phyloP scores from a whole-genome alignment of 2,888 invertebrate species.

The Parnassius apollo region DNA sequence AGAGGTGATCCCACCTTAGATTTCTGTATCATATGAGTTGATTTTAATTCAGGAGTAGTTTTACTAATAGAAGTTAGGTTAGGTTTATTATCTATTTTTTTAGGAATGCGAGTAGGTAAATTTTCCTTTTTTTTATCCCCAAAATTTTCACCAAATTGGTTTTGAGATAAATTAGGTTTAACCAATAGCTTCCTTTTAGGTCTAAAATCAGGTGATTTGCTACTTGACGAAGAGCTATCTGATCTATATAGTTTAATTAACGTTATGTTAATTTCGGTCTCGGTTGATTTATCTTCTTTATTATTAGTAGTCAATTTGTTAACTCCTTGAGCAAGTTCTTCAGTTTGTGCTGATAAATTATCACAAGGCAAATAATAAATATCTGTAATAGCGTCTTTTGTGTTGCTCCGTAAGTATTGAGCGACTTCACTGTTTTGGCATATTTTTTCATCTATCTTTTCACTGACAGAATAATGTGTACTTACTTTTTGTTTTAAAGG shows the following conservation, averaged over 20 bases:
- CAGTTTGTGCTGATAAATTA: background rate
- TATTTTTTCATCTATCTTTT: constrained; percentile 57
- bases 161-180: constrained; percentile 1
- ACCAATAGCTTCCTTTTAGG: constrained; percentile 16
- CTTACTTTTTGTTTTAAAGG: constrained; percentile 64
- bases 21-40: background rate
- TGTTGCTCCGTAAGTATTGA: constrained; percentile 19
- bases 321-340: constrained; percentile 10
- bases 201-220: constrained; percentile 21
- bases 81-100: background rate
- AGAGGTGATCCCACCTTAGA: background rate
- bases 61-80: background rate
- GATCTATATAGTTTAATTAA: constrained; percentile 23
- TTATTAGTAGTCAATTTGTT: background rate
- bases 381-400: constrained; percentile 1
- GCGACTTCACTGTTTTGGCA: constrained; percentile 33
- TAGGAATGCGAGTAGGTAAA: background rate
- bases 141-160: background rate
- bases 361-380: background rate
- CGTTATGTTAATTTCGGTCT: constrained; percentile 21
- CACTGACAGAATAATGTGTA: constrained; percentile 56
- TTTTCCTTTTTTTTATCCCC: background rate
- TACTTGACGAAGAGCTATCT: constrained; percentile 24
- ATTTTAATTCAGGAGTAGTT: constrained; percentile 2
- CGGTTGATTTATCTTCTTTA: constrained; percentile 17